Evolutionary conservation across 2,113 vertebrate genomes (phyloP), one percentile per base, ranked within the genome.

Genomic region (Ophiodon elongatus): DNA sequence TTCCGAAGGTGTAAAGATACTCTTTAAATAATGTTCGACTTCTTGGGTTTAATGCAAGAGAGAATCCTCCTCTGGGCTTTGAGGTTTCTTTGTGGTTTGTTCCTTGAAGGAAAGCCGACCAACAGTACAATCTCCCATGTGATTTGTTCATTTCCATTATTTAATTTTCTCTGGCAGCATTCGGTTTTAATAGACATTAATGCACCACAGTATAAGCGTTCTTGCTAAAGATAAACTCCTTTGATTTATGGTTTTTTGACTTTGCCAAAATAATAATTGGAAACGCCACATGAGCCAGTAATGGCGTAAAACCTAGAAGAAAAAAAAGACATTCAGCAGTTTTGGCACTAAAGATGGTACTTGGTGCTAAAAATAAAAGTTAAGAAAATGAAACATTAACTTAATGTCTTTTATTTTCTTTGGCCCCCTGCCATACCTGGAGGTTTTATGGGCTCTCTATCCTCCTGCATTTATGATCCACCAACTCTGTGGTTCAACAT

Each of bases 21-120:
- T 39, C 2, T 69, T 54, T 33, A 8, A 15, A 21, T 68, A 0
- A 70, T 25, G n/a, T 70, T n/a, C 27, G n/a, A 72, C 60, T 52
- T 6, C 8, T 60, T 62, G 21, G 27, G 35, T 47, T 72, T 52
- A 43, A 43, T 60, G 21, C 11, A 57, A 35, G 13, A 13, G 50
- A 72, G 41, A 54, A 62, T 74, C 35, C 11, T 27, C 79, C 59
- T 2, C 64, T 8, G 27, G 54, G 71, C 41, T 37, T 56, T 73
- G 39, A 19, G 75, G 50, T 73, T 69, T 82, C 39, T 31, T 56
- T 73, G 39, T 31, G 79, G 41, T 69, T 69, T 82, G 35, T 66
- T 54, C 14, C 54, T 57, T 23, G 52, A 82, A 59, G 31, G 5
- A 74, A 76, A 52, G 31, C 13, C 7, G 10, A 54, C 35, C 4